Percentiles rank a stretch among this genome's conserved stretches.
Evolutionary conservation across 2,797 vertebrate genomes (phyloP).

Genomic region (Sandelia bainsii): DNA sequence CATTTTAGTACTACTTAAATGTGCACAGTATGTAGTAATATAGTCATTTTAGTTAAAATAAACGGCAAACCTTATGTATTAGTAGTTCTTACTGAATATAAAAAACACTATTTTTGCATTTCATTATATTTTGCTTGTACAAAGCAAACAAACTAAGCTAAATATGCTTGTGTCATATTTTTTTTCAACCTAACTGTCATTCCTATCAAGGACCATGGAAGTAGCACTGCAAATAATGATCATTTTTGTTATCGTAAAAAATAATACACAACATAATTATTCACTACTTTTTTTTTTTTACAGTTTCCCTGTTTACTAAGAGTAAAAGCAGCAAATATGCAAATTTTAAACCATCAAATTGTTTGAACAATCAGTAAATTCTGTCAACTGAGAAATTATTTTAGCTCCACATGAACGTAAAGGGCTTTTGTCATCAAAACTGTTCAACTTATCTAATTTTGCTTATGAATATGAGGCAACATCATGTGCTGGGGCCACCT

Average conservation of each 20-base stretch:
- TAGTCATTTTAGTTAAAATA: not conserved
- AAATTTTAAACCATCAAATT: too few relatives aligned
- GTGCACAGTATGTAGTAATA: not conserved
- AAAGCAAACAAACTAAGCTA: not conserved
- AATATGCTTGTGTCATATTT: not conserved
- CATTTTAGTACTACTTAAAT: not conserved
- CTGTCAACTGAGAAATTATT: not conserved
- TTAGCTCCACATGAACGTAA: not conserved
- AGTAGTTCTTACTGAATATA: not conserved
- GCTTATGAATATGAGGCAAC: constrained; percentile 28
- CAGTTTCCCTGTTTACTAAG: too few relatives aligned
- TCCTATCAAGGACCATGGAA: not conserved
- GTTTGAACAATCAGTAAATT: not conserved
- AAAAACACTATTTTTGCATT: not conserved
- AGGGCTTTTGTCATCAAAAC: not conserved
- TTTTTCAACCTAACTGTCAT: not conserved
- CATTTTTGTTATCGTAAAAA: not conserved
- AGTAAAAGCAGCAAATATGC: not conserved
- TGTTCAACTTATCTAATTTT: constrained; percentile 10
- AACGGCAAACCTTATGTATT: not conserved
- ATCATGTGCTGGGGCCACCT: constrained; percentile 48
- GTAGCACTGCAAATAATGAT: not conserved
- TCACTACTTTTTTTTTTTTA: too few relatives aligned
- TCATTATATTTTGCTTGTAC: not conserved
- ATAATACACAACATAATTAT: too few relatives aligned